Evolutionary conservation across 1,140 invertebrate species (phyloP).

Genomic region (Ridgeia piscesae): DNA sequence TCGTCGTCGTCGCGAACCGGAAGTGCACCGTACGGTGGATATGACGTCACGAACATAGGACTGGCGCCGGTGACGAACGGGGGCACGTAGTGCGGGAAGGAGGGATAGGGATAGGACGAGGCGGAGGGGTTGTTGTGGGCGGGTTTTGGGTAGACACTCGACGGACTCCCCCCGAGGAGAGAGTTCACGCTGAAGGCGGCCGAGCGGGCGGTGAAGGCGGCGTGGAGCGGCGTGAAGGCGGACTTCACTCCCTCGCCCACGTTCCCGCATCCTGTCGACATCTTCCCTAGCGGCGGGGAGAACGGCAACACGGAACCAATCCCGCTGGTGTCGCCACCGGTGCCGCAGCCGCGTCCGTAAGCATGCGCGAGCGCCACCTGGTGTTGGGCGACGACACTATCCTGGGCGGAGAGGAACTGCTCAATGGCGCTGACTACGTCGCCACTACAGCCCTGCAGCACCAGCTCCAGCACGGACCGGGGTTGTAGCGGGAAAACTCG

Average conservation of each 20-base stretch:
- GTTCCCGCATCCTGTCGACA: neutral
- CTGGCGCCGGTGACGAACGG: constrained; percentile 16
- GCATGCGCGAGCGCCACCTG: constrained; percentile 30
- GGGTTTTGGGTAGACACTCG: constrained; percentile 37
- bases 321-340: constrained; percentile 21
- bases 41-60: constrained; percentile 25
- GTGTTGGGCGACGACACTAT: constrained; percentile 47
- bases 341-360: neutral
- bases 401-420: constrained; percentile 63
- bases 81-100: constrained; percentile 1
- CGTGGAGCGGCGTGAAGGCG: constrained; percentile 54
- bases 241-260: constrained; percentile 38
- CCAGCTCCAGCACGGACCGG: constrained; percentile 80
- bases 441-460: constrained; percentile 80
- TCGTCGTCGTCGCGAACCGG: neutral
- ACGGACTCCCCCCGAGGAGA: constrained; percentile 32
- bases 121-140: constrained; percentile 19
- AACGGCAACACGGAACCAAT: constrained; percentile 30
- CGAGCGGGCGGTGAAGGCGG: constrained; percentile 48
- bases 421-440: constrained; percentile 80
- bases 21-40: constrained; percentile 12
- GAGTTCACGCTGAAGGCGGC: constrained; percentile 39
- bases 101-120: constrained; percentile 22
- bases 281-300: constrained; percentile 30
- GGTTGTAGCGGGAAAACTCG: constrained; percentile 84